Evolutionary conservation across 2,888 invertebrate genomes (phyloP), one percentile per base, ranked within the genome.

Genomic region (Yponomeuta cagnagella): DNA sequence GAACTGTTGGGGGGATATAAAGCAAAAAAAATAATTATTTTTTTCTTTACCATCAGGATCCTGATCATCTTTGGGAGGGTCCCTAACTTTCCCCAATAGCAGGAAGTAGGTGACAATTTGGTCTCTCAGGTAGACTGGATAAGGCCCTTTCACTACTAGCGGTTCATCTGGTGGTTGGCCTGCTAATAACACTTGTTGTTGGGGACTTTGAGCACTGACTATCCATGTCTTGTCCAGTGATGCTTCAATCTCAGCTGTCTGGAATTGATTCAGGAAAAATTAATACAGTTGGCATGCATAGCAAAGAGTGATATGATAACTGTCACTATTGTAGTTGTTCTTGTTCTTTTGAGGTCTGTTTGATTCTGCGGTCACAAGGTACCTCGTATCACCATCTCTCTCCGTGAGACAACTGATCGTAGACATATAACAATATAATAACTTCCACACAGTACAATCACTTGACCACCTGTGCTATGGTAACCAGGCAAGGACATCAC

Each of bases 151-250:
- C 1, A 99, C 96, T 78, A 94, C 96, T 52, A 98, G 82, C 0
- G 95, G 95, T 76, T 93, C 93, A 76, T 93, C 88, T 73, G 76
- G 82, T 72, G 76, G 94, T 80, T 87, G 97, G 71, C 94, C 92
- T 0, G 88, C 84, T 15, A 98, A 81, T 9, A 99, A 87, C 68
- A 94, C 85, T 76, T 93, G 93, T 82, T 99, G 99, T 0, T 89
- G 89, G 10, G 94, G 93, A 85, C 97, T 96, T 84, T 97, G 97
- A 0, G 96, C 96, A 82, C 96, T 97, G 0, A 98, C 96, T 75
- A 99, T 95, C 97, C 98, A 99, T 0, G 98, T 98, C 77, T 97
- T 94, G 79, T 98, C 98, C 64, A 96, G 80, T 0, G 96, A 94
- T 77, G 96, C 96, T 76, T 94, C 93, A 71, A 97, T 92, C 76